Percentiles rank a stretch among this genome's conserved stretches.
Conservation (phyloP, 2,888 invertebrate genomes). For the Orthosia gracilis region DNA sequence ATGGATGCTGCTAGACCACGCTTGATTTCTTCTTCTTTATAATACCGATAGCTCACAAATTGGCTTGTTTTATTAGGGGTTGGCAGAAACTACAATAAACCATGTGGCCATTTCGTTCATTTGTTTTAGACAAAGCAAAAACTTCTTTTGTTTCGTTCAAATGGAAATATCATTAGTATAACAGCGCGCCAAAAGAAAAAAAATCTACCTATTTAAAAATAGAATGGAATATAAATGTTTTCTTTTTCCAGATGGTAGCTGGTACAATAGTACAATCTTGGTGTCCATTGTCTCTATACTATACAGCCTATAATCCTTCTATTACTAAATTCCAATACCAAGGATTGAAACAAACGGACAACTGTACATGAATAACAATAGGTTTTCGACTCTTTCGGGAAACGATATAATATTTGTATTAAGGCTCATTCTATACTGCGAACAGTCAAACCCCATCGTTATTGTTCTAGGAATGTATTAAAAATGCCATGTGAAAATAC, state of each 20-base stretch:
- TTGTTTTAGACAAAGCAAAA: too few relatives aligned
- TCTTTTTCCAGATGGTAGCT: too few relatives aligned
- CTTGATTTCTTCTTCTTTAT: neutral
- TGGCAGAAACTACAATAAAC: neutral
- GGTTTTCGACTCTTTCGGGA: slow-evolving; percentile 4
- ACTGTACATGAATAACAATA: slow-evolving; percentile 27
- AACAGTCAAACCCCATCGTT: neutral
- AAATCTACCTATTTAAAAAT: too few relatives aligned
- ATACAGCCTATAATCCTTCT: neutral
- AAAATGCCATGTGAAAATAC: neutral
- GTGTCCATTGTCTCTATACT: neutral
- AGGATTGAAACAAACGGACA: neutral
- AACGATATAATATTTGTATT: neutral
- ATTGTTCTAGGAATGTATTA: slow-evolving; percentile 17
- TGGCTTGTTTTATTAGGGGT: neutral
- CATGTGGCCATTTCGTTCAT: too few relatives aligned
- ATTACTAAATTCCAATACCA: neutral
- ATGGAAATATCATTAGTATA: too few relatives aligned
- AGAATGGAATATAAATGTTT: too few relatives aligned
- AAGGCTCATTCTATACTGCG: neutral
- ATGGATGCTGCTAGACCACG: neutral
- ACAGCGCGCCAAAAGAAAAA: neutral
- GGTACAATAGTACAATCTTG: too few relatives aligned
- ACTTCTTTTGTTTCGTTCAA: too few relatives aligned
- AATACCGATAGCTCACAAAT: neutral